Percentiles rank a stretch among this genome's conserved stretches.
These are phyloP conservation scores for Chinchilla lanigera DNA, from an alignment of 2,113 vertebrate genomes.

Conservation along the genomic window DNA sequence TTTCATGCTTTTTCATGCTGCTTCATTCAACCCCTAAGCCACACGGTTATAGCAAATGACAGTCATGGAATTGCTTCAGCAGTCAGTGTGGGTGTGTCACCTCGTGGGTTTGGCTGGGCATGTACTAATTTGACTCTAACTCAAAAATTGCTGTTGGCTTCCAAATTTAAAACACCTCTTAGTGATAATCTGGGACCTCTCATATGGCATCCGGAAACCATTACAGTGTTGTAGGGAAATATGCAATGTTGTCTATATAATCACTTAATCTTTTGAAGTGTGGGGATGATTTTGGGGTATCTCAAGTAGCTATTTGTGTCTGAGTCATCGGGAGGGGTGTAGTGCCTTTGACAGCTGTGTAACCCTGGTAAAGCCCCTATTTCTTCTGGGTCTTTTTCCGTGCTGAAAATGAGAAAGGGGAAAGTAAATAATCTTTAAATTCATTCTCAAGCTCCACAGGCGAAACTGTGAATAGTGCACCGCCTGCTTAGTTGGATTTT, in stretches of 20 bases:
- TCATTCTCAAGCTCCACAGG: neutral
- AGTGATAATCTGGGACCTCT: neutral
- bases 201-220: neutral
- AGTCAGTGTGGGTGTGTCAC: neutral
- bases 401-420: neutral
- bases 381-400: neutral
- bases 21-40: neutral
- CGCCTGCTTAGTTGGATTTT: neutral
- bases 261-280: conserved; percentile 25
- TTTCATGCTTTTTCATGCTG: neutral
- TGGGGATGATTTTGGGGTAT: neutral
- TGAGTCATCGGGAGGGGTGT: neutral
- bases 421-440: neutral
- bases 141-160: neutral
- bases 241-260: neutral
- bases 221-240: neutral
- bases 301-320: neutral
- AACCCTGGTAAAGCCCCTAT: neutral
- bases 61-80: neutral
- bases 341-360: neutral
- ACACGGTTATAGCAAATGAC: neutral
- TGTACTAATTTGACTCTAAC: neutral
- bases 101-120: neutral
- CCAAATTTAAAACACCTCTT: neutral
- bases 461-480: fast-evolving